Evolutionary conservation across 2,888 invertebrate species (phyloP).

Genomic region (Agrochola circellaris): DNA sequence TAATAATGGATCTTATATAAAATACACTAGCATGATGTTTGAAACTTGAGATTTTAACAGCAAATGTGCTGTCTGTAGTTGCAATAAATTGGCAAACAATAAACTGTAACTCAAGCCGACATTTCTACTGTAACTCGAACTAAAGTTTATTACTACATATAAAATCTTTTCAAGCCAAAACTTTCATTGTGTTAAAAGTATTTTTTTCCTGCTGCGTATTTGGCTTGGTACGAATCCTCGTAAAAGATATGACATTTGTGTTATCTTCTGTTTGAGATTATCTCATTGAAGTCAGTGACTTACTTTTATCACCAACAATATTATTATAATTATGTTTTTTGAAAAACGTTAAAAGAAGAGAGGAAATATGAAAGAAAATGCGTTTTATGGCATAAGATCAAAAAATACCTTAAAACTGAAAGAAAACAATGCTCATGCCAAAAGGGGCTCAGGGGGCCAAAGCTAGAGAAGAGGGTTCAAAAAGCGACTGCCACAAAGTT

Average conservation of each 20-base stretch:
- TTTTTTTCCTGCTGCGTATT: slow-evolving; percentile 52
- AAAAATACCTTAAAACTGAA: background rate
- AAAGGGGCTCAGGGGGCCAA: background rate
- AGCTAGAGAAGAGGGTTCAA: no score
- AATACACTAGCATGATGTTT: background rate
- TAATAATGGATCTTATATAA: background rate
- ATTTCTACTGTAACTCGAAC: slow-evolving; percentile 29
- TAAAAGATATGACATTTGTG: slow-evolving; percentile 56
- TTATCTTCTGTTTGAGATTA: slow-evolving; percentile 46
- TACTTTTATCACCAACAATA: slow-evolving; percentile 22
- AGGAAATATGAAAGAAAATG: background rate
- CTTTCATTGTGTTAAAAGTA: slow-evolving; percentile 46
- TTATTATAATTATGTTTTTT: background rate
- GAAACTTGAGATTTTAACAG: background rate
- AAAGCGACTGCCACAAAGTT: background rate
- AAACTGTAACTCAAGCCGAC: slow-evolving; percentile 29
- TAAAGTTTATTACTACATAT: slow-evolving; percentile 29
- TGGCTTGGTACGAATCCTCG: slow-evolving; percentile 44
- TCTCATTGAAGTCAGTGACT: slow-evolving; percentile 39
- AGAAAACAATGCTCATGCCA: background rate
- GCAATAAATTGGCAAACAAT: slow-evolving; percentile 16
- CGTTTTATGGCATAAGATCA: background rate
- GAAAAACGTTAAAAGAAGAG: background rate
- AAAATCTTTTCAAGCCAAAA: slow-evolving; percentile 43
- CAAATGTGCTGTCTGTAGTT: background rate